These are phyloP conservation scores for Darevskia mixta DNA, from an alignment of 2,797 vertebrate species.

Conservation along the genomic window DNA sequence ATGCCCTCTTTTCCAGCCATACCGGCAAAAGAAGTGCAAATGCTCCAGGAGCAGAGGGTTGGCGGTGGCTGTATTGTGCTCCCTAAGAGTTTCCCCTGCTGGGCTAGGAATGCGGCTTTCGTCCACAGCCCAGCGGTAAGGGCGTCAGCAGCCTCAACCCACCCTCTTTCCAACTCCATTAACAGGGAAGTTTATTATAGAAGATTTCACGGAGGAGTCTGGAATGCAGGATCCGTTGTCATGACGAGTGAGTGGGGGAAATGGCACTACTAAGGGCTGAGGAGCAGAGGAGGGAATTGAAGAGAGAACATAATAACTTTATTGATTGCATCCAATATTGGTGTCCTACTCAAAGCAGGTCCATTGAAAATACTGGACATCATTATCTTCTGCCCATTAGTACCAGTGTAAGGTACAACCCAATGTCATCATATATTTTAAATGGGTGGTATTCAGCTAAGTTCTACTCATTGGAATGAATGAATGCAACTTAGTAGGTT, in stretches of 20 bases:
- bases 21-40: neutral
- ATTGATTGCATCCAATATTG: no score
- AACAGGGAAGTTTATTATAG: neutral
- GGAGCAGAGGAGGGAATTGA: neutral
- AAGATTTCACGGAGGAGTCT: slow-evolving; percentile 21
- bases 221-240: neutral
- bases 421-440: no score
- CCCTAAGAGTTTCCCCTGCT: neutral
- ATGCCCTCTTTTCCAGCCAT: neutral
- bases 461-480: no score
- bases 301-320: neutral
- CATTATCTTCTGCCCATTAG: no score
- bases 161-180: neutral
- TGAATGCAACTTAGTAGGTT: no score
- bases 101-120: neutral
- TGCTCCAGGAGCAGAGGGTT: no score
- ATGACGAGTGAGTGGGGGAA: neutral
- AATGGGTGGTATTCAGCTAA: no score
- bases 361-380: no score
- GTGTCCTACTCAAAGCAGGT: neutral
- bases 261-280: neutral
- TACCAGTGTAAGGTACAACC: no score
- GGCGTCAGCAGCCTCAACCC: neutral
- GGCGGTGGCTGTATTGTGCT: neutral
- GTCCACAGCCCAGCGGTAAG: neutral